Base-by-base conservation (phyloP, 1,140 invertebrate species). In the Drosophila oshimai region DNA sequence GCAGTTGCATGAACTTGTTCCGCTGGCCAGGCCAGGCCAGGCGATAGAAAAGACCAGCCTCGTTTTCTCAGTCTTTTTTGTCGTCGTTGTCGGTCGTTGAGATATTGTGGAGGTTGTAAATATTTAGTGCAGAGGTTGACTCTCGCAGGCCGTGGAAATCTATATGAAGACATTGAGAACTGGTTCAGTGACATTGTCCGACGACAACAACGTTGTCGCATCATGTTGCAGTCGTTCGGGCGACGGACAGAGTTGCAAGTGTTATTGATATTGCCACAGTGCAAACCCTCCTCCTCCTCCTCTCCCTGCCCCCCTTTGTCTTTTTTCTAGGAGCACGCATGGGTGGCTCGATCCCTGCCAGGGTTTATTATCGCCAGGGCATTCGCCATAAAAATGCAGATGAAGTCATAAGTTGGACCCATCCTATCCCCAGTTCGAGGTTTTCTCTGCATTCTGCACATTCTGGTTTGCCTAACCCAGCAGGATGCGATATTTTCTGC, bases 41-140 rank as follows among this genome's bases (percentile, higher is more conserved):
- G 60, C 71, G 83, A 88, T 86, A 86, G 81, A 74, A 74, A 62
- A 74, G 60, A 49, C 71, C 74, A 61, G 74, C 62, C 79, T 54
- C 70, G 47, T 45, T 57, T 26, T 22, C 42, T 54, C 24, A 28
- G 44, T 18, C 15, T 29, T 41, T 54, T 26, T 18, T 20, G 37
- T 53, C 46, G 60, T 54, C 37, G 55, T 84, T 72, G 73, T 65
- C 41, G 60, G 68, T 68, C 78, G 67, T 88, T 86, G 81, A 86
- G 81, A 86, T 86, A 87, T 86, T 86, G 81, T 79, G 81, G 83
- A 86, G 81, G 83, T 87, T 86, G 81, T 88, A 86, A 87, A 87
- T 87, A 87, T 87, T 87, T 87, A 87, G 81, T 87, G 81, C 81
- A 88, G 83, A 88, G 81, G 81, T 87, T 87, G 71, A 51, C 46